Conservation (phyloP, 2,797 vertebrate species). For the Chloroceryle amazona region DNA sequence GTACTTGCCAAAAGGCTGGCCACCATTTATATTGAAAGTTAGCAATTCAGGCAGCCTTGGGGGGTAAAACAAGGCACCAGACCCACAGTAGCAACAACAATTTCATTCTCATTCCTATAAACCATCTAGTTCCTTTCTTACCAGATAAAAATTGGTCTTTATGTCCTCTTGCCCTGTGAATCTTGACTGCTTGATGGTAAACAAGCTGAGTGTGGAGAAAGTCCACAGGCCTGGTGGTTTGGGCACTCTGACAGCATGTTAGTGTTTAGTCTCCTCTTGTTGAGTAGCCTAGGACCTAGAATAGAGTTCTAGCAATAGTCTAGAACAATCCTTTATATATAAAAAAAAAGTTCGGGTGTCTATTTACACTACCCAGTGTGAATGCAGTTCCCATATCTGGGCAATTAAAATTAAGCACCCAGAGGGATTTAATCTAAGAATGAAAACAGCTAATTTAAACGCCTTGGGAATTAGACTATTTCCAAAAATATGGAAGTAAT, state of each 20-base stretch:
- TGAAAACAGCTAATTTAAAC: constrained; percentile 21
- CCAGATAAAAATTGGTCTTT: background rate
- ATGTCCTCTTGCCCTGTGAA: background rate
- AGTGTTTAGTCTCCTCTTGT: background rate
- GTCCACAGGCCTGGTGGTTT: background rate
- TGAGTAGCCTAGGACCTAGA: background rate
- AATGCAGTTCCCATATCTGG: background rate
- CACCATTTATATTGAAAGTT: background rate
- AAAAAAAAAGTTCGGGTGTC: background rate
- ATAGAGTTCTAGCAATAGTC: background rate
- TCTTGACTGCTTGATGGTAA: background rate
- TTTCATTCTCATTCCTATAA: background rate
- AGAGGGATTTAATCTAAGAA: background rate
- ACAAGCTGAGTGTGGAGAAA: background rate
- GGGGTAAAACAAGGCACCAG: background rate
- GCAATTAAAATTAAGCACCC: constrained; percentile 7
- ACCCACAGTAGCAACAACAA: background rate
- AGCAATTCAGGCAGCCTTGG: background rate
- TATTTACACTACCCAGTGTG: background rate
- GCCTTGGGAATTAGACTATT: background rate
- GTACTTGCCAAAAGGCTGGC: background rate
- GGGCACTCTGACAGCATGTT: background rate
- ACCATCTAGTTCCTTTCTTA: background rate
- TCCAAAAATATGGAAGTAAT: background rate
- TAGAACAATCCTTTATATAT: background rate